Evolutionary conservation across 1,140 invertebrate genomes (phyloP), one percentile per base, ranked within the genome.

Genomic region (Drosophila ohnishii): DNA sequence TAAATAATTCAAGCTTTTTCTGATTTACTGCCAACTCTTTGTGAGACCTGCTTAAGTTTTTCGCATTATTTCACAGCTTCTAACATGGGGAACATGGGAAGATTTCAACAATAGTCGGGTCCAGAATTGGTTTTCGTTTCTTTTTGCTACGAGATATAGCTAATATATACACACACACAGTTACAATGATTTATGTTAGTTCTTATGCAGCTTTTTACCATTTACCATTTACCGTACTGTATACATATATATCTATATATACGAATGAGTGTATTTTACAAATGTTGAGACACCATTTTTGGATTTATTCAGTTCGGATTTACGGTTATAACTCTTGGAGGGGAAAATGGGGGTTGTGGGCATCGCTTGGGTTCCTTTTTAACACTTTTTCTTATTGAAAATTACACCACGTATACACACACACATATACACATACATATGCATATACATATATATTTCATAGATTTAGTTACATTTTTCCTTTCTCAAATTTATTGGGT

Each of bases 381-480:
- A 53, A 53, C 50, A 22, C 32, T 39, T 65, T 14, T 66, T 47
- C 32, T 65, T 37, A 39, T 28, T 39, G 28, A 34, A 58, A 64
- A 66, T 66, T 51, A 71, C 44, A 71, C 67, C 65, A 71, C 51
- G 28, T 56, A 71, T 70, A 57, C 42, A 71, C 67, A 69, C 48
- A 70, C 66, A 70, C 50, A 56, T 42, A 57, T 70, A 70, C 39
- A 37, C 42, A 57, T 59, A 58, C 16, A 65, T 64, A 63, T 37
- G 34, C 19, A 30, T 30, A 63, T 45, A 60, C 22, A 59, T 19
- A 64, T 63, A 61, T 55, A 67, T 47, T 45, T 25, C 13, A 32
- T 51, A 66, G 64, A 51, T 42, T 65, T 67, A 65, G 35, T 65
- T 65, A 45, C 65, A 71, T 70, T 70, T 55, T 70, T 22, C 19